Evolutionary conservation across 2,888 invertebrate species (phyloP).

Genomic region (Drosophila hamatofila): DNA sequence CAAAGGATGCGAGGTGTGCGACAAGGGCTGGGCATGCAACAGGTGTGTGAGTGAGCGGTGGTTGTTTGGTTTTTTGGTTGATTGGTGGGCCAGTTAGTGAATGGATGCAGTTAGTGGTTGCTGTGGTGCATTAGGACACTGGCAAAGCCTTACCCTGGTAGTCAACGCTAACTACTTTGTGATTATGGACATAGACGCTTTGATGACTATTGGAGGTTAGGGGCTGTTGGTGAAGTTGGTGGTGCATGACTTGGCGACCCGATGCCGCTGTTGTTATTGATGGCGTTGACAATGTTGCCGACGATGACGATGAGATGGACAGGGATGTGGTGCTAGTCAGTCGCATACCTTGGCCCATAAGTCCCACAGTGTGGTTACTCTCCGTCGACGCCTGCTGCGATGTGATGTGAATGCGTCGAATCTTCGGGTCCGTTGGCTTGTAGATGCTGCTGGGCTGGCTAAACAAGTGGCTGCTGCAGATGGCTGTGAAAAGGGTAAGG

Average conservation of each 20-base stretch:
- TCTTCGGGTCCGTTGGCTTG: conserved; percentile 84
- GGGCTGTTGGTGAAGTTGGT: conserved; percentile 33
- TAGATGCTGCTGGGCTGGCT: conserved; percentile 80
- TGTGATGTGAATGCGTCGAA: conserved; percentile 79
- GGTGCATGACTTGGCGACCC: conserved; percentile 49
- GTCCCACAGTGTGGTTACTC: conserved; percentile 48
- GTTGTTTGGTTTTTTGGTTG: conserved; percentile 12
- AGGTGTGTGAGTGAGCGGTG: conserved; percentile 26
- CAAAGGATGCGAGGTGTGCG: conserved; percentile 37
- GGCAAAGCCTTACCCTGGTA: conserved; percentile 70
- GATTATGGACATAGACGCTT: conserved; percentile 66
- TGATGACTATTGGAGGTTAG: conserved; percentile 35
- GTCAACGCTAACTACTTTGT: conserved; percentile 74
- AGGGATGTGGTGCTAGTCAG: conserved; percentile 57
- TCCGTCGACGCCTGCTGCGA: conserved; percentile 80
- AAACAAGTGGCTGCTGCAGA: conserved; percentile 64
- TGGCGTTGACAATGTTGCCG: conserved; percentile 40
- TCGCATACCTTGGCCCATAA: conserved; percentile 74
- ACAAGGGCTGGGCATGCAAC: conserved; percentile 49
- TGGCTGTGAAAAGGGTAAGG: conserved; percentile 31
- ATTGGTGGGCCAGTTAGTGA: conserved; percentile 44
- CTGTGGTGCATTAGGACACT: conserved; percentile 27
- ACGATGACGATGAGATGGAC: conserved; percentile 60
- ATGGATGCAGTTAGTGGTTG: conserved; percentile 63
- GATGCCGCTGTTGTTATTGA: conserved; percentile 51